Base-by-base conservation (phyloP, 2,888 invertebrate species). In the Lithophane leautieri region DNA sequence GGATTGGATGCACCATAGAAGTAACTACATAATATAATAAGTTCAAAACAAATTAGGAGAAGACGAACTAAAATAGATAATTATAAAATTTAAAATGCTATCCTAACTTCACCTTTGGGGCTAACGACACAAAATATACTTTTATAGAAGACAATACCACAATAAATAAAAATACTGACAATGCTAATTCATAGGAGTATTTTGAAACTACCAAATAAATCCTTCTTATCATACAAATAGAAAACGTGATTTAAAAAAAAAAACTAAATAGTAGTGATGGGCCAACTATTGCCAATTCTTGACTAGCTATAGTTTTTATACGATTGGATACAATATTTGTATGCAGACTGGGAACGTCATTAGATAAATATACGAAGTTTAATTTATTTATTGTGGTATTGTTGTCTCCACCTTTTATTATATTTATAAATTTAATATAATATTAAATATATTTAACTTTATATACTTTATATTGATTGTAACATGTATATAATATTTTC, bases 401-500 rank as follows among this genome's bases (percentile, higher is more conserved):
- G 7, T 34, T 34, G 1, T 54, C 11, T 34, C 2, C 16, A 60
- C n/a, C 1, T 44, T 34, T 3, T 58, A 54, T 3, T 58, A 54
- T 58, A 47, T 58, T 52, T 56, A 28, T 44, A 60, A 44, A 78
- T n/a, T n/a, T 61, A 44, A 34, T 70, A 68, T 68, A 73, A 68
- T 67, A 68, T 73, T 62, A 50, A 63, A 71, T 68, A 78, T 67
- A 72, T 69, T 60, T 54, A 47, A 34, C 34, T 34, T 34, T 34
- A 34, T 34, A 34, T 34, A 34, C 34, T 34, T 42, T 62, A 67
- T 61, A 40, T 44, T 58, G 50, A 44, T 50, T 62, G 25, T 72
- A 76, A 82, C 70, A 81, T 81, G 77, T 60, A 63, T 72, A 72
- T 66, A 73, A 42, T 63, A 62, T 61, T 69, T 60, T 69, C 83